Conservation (phyloP, 2,113 vertebrate genomes). For the Oreochromis niloticus region DNA sequence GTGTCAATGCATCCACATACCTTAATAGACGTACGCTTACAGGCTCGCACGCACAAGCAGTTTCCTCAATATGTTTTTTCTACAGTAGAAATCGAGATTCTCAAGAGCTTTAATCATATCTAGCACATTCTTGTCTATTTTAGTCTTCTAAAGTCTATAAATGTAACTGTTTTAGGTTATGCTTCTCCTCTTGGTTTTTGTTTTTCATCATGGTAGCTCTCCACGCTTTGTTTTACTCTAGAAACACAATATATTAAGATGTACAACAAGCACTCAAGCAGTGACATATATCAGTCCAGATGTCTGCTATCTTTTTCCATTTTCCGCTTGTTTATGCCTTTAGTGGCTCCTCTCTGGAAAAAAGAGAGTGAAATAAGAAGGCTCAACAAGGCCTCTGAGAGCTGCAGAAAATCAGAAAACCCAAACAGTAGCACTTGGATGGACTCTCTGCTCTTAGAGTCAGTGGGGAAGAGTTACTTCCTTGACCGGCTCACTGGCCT, state of each 20-base stretch:
- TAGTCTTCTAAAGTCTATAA: background rate
- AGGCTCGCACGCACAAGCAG: background rate
- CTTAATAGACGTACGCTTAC: background rate
- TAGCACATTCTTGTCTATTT: background rate
- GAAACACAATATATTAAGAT: background rate
- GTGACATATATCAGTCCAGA: background rate
- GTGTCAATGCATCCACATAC: background rate
- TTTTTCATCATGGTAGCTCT: background rate
- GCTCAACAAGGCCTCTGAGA: slow-evolving; percentile 8
- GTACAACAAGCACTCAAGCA: background rate
- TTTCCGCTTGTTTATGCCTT: background rate
- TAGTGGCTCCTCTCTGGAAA: background rate
- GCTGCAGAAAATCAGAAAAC: background rate
- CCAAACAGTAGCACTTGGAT: slow-evolving; percentile 56
- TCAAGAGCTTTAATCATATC: background rate
- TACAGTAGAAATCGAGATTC: background rate
- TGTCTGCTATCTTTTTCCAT: slow-evolving; percentile 9
- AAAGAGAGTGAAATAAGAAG: slow-evolving; percentile 4
- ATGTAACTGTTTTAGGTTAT: background rate
- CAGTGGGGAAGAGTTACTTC: slow-evolving; percentile 5
- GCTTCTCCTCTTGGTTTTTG: background rate
- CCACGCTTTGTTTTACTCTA: background rate
- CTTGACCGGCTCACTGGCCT: slow-evolving; percentile 30
- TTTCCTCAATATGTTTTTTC: background rate
- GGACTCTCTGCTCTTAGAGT: slow-evolving; percentile 1